Evolutionary conservation across 1,140 invertebrate species (phyloP), one percentile per base, ranked within the genome.

Genomic region (Heliconius melpomene): DNA sequence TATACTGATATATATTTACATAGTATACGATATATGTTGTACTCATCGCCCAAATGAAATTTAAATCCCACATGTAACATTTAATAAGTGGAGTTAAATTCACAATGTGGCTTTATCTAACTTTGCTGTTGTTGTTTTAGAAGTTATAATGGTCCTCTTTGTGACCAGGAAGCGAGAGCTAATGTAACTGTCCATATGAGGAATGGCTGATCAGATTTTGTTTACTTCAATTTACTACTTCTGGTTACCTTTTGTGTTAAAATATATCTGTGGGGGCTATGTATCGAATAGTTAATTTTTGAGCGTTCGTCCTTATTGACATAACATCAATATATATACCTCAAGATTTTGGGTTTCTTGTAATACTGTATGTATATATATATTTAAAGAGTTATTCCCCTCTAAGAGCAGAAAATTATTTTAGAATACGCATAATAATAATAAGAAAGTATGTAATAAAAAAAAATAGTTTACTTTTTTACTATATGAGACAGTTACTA

Each of bases 121-220:
- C 88, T 89, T 87, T 85, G 79, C 82, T 85, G 83, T 85, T 87
- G 84, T 89, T 89, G 85, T 89, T 87, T 86, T 86, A 88, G 66
- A 72, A 77, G 87, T 89, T 89, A 89, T 88, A 88, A 89, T 87
- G 83, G 85, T 79, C 77, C 85, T 86, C 82, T 86, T 86, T 85
- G 82, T 83, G 78, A 82, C 74, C 79, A 83, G 85, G 86, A 83
- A 81, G 85, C 88, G 85, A 72, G 79, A 81, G 85, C 84, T 87
- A 88, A 88, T 88, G 86, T 83, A 87, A 82, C 52, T 82, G 77
- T 82, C 81, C 29, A 40, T 76, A 60, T 79, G 77, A 82, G 26
- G 54, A 82, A 82, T 77, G 57, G 70, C 46, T 54, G 57, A 77
- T 77, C 66, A 60, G 66, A 18, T 77, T 52, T 66, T 29, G 60